These are phyloP conservation scores for Globicephala melas DNA, from an alignment of 2,113 vertebrate species.

Conservation along the genomic window DNA sequence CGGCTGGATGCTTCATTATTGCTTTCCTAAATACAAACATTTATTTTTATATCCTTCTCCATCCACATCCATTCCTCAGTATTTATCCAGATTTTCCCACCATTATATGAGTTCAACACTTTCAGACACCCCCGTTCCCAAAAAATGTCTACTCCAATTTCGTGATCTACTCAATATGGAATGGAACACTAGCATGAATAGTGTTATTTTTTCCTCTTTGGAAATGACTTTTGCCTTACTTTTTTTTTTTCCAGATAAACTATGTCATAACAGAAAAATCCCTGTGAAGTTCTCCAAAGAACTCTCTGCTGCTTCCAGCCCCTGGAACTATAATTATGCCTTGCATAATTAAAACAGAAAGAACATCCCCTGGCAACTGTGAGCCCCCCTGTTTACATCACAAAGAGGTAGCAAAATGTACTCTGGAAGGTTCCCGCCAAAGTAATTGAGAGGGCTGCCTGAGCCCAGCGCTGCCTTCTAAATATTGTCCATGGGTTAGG, in stretches of 20 bases:
- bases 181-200: constrained; percentile 31
- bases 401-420: constrained; percentile 52
- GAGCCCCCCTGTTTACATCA: constrained; percentile 54
- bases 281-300: constrained; percentile 63
- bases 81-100: constrained; percentile 47
- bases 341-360: constrained; percentile 65
- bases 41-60: not conserved
- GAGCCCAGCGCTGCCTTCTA: constrained; percentile 49
- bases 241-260: not conserved
- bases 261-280: constrained; percentile 53
- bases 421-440: not conserved
- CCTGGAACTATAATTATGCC: constrained; percentile 36
- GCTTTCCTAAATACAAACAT: constrained; percentile 32
- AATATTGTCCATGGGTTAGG: constrained; percentile 35
- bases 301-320: constrained; percentile 47
- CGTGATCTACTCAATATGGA: constrained; percentile 47
- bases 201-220: constrained; percentile 63
- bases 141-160: not conserved
- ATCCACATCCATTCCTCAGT: not conserved
- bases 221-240: constrained; percentile 58
- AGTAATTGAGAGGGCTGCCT: constrained; percentile 62
- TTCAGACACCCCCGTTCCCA: not conserved
- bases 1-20: not conserved
- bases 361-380: constrained; percentile 47
- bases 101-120: not conserved